phyloP scores from a whole-genome alignment of 2,113 vertebrate species.

The Antidorcas marsupialis region DNA sequence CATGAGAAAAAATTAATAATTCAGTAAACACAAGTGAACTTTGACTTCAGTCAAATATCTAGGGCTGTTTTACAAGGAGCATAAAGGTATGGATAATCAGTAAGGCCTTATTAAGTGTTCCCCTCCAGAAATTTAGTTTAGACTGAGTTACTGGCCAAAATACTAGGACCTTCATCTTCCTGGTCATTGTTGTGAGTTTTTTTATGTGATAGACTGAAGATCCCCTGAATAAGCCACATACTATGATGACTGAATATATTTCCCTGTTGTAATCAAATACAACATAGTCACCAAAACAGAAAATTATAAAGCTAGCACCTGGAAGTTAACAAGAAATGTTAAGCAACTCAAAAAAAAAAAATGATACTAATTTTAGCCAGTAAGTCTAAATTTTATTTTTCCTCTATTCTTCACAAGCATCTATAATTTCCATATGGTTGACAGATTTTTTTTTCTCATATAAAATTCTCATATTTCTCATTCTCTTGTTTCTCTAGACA shows the following conservation, averaged over 20 bases:
- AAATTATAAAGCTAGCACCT: neutral
- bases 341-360: neutral
- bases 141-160: neutral
- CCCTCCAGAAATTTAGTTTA: neutral
- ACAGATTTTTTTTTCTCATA: neutral
- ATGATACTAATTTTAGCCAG: neutral
- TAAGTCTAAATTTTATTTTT: slow-evolving; percentile 12
- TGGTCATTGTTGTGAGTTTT: neutral
- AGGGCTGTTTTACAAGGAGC: neutral
- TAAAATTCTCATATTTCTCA: neutral
- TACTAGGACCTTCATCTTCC: neutral
- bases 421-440: neutral
- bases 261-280: neutral
- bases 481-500: neutral
- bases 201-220: neutral
- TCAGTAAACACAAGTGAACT: neutral
- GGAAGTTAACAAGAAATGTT: neutral
- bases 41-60: neutral
- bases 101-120: neutral
- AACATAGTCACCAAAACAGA: neutral
- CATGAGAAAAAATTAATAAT: neutral
- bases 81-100: neutral
- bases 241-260: neutral
- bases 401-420: neutral
- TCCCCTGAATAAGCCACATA: neutral